Base-by-base conservation (phyloP, 2,888 invertebrate species). In the Rhodophaea formosa region DNA sequence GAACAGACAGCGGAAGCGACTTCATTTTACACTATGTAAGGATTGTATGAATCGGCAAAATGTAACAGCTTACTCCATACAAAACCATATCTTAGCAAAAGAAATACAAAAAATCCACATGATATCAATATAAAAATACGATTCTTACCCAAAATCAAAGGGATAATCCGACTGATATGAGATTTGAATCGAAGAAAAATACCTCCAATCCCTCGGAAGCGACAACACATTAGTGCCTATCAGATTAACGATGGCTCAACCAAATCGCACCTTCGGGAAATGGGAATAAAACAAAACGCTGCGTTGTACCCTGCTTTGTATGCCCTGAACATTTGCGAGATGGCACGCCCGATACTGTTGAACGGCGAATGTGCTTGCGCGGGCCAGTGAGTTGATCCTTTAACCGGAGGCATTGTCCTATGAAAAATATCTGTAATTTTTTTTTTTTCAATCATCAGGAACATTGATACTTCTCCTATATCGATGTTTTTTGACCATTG, bases 301-400 rank as follows among this genome's bases (percentile, higher is more conserved):
- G 63, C 67, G 62, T 59, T 59, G 63, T 61, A 17, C 29, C 49
- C 53, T 56, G 44, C 51, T 56, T 44, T 61, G 62, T 62, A 72
- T 70, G 70, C 65, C 65, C 65, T 68, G 65, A 57, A 72, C 68
- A 75, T 74, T 73, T 70, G 68, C 65, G 65, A 75, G 74, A 77
- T 75, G 69, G 69, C 64, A 68, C 64, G 64, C 69, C 68, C 66
- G 73, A 76, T 74, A 70, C 63, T 53, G 58, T 32, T 8, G 30
- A 46, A 60, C 61, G 56, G 59, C 67, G 64, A 23, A 7, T 49
- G 10, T 15, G 15, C 49, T 30, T 32, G 1, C 14, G 12, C 39
- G 39, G 39, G 12, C 39, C 39, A 12, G n/a, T 1, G 12, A 39
- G 12, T 30, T 15, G 49, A 14, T 16, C 30, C 30, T 29, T 0